These are phyloP conservation scores for Agrilus biguttatus DNA, from an alignment of 2,888 invertebrate genomes.

Conservation along the genomic window DNA sequence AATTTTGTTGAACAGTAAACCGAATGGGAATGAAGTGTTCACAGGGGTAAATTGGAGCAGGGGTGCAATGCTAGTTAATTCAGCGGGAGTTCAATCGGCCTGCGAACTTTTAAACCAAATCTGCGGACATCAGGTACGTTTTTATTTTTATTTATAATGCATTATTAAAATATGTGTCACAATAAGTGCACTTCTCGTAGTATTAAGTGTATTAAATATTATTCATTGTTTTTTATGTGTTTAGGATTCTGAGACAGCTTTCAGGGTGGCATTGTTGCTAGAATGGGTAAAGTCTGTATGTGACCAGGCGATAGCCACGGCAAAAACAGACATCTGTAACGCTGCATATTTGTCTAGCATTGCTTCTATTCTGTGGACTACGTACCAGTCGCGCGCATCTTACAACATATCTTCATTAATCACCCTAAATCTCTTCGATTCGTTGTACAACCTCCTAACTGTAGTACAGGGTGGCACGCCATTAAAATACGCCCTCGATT, in stretches of 20 bases:
- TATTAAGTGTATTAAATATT: slow-evolving; percentile 1
- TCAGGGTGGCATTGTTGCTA: slow-evolving; percentile 51
- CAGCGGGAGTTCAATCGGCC: slow-evolving; percentile 41
- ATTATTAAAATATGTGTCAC: no score
- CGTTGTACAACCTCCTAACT: slow-evolving; percentile 63
- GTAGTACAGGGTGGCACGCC: slow-evolving; percentile 54
- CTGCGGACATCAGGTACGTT: slow-evolving; percentile 39
- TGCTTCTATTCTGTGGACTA: slow-evolving; percentile 67
- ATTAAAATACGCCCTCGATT: slow-evolving; percentile 73
- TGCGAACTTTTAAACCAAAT: slow-evolving; percentile 71
- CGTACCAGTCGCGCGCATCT: slow-evolving; percentile 45
- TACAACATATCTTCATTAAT: slow-evolving; percentile 53
- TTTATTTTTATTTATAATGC: background rate
- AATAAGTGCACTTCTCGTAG: no score
- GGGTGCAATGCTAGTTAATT: slow-evolving; percentile 24
- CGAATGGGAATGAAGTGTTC: slow-evolving; percentile 23
- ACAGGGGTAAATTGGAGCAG: slow-evolving; percentile 21
- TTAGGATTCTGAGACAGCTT: slow-evolving; percentile 40
- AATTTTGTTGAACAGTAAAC: slow-evolving; percentile 42
- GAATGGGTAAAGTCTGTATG: slow-evolving; percentile 57
- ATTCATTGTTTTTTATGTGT: slow-evolving; percentile 6
- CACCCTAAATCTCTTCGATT: slow-evolving; percentile 60
- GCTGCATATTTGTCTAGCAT: slow-evolving; percentile 59
- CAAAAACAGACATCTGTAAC: slow-evolving; percentile 27
- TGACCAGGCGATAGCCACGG: slow-evolving; percentile 28